Conservation (phyloP, 2,888 invertebrate genomes). For the Nasonovia ribisnigri region DNA sequence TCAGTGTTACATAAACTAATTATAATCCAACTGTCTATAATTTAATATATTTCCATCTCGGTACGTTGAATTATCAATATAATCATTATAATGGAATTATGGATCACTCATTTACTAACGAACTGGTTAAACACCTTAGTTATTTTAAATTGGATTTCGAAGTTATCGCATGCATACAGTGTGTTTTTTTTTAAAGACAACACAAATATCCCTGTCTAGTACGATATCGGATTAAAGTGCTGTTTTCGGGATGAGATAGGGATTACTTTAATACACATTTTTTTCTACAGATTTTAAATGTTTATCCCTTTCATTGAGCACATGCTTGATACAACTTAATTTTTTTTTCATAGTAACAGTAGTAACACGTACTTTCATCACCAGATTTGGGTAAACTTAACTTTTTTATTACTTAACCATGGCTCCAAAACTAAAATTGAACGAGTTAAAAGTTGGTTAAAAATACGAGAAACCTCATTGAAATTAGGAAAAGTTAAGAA, state of each 20-base stretch:
- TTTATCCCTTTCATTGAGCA: background rate
- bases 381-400: background rate
- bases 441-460: background rate
- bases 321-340: background rate
- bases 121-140: background rate
- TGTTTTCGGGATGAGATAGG: background rate
- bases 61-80: background rate
- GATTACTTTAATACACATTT: too few species aligned
- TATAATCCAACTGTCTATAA: background rate
- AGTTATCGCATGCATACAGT: background rate
- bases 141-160: background rate
- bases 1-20: background rate
- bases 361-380: background rate
- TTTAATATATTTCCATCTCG: background rate
- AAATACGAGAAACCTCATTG: background rate
- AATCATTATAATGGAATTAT: background rate
- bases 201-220: background rate
- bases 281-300: background rate
- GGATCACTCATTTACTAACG: background rate
- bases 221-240: background rate
- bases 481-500: background rate
- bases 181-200: background rate
- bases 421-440: background rate
- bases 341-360: background rate
- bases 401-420: background rate